Evolutionary conservation across 37 sponge, comb jelly and placozoan species (phyloP).

Genomic region (Aplysina aerophoba): DNA sequence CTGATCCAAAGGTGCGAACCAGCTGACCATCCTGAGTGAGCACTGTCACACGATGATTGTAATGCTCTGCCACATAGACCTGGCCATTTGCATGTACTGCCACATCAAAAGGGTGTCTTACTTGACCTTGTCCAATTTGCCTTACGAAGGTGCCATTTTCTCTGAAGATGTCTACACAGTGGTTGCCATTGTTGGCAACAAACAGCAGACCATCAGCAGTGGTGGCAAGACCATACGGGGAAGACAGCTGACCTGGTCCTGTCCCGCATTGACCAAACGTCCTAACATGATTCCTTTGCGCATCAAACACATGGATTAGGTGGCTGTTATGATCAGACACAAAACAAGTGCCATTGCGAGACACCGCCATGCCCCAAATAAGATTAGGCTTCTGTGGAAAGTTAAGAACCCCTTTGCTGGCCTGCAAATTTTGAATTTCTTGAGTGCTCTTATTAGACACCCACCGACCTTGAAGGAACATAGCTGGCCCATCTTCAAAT

Average conservation of each 20-base stretch:
- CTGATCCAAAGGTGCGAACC: too few relatives aligned
- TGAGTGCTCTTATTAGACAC: too few relatives aligned
- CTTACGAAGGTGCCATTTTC: neutral
- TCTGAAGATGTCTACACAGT: neutral
- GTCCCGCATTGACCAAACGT: neutral
- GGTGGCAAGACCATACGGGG: neutral
- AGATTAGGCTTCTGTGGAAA: neutral
- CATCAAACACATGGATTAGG: conserved; percentile 2
- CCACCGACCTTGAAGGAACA: too few relatives aligned
- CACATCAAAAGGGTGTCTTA: neutral
- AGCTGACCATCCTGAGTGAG: too few relatives aligned
- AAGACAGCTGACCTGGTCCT: neutral
- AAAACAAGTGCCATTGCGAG: neutral
- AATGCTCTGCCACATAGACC: too few relatives aligned
- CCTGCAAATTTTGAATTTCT: too few relatives aligned
- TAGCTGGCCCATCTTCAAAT: too few relatives aligned
- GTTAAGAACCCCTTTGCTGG: too few relatives aligned
- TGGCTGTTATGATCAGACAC: neutral
- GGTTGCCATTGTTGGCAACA: neutral
- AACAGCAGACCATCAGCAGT: neutral
- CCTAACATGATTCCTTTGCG: neutral
- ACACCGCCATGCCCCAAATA: neutral
- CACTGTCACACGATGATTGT: too few relatives aligned
- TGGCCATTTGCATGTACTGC: neutral
- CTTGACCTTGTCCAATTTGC: neutral